These are phyloP conservation scores for Enteromius paludinosus DNA, from an alignment of 2,797 vertebrate genomes.

Conservation along the genomic window DNA sequence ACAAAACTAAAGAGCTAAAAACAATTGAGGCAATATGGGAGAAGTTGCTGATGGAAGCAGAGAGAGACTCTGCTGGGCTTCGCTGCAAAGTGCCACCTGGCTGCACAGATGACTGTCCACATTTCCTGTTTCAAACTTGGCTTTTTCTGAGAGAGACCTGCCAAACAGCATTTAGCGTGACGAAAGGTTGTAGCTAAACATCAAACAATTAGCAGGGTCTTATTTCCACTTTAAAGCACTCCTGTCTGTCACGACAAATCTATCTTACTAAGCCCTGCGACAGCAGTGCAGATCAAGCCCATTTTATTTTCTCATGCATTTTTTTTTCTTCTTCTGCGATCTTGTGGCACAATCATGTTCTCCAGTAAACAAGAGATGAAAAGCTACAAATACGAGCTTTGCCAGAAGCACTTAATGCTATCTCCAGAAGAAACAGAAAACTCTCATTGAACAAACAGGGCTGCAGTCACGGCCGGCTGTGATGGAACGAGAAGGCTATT, in stretches of 20 bases:
- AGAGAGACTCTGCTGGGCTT: background rate
- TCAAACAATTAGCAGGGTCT: slow-evolving; percentile 39
- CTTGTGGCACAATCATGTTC: background rate
- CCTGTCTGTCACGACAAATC: slow-evolving; percentile 22
- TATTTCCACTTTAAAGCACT: slow-evolving; percentile 44
- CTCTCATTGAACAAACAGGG: slow-evolving; percentile 5
- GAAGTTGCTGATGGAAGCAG: slow-evolving; percentile 6
- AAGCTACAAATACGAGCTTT: slow-evolving; percentile 26
- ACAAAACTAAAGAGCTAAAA: background rate
- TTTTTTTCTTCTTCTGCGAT: slow-evolving; percentile 5
- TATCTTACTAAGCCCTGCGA: slow-evolving; percentile 9
- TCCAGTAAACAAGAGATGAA: slow-evolving; percentile 39
- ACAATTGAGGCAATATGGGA: background rate
- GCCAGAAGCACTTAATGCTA: slow-evolving; percentile 20
- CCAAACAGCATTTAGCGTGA: slow-evolving; percentile 44
- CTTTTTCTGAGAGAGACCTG: slow-evolving; percentile 41
- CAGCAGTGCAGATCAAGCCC: slow-evolving; percentile 13
- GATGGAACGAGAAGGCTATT: background rate
- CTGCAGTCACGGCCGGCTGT: slow-evolving; percentile 5
- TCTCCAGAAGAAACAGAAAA: slow-evolving; percentile 12
- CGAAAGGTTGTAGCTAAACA: slow-evolving; percentile 36
- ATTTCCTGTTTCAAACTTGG: slow-evolving; percentile 14
- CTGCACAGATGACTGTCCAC: slow-evolving; percentile 41
- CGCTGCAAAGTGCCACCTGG: slow-evolving; percentile 38
- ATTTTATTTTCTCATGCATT: background rate